Evolutionary conservation across 2,113 vertebrate genomes (phyloP).

Genomic region (Rallus limicola): DNA sequence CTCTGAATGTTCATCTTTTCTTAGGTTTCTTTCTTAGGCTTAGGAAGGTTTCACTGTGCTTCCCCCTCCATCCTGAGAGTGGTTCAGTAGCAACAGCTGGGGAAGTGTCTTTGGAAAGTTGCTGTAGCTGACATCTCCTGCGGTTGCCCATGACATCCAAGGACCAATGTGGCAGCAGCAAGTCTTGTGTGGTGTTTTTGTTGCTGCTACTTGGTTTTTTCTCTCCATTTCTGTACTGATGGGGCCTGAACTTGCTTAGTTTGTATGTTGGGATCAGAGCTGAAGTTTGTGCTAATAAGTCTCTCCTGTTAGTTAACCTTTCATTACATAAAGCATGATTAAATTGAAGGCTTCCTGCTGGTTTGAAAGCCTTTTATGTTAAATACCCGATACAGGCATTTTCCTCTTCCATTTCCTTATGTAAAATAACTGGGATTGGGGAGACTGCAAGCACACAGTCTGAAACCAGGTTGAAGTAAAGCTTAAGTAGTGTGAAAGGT

Average conservation of each 20-base stretch:
- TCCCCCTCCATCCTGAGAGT: not conserved
- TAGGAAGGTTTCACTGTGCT: not conserved
- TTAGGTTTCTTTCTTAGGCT: not conserved
- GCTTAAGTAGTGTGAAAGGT: constrained; percentile 32
- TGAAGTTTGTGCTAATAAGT: constrained; percentile 48
- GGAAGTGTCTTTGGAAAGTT: not conserved
- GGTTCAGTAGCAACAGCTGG: not conserved
- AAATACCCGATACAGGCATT: constrained; percentile 17
- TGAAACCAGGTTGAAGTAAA: constrained; percentile 40
- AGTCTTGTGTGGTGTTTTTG: not conserved
- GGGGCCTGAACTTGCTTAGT: not conserved
- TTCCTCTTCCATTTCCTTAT: not conserved
- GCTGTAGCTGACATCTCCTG: not conserved
- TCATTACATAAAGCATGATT: constrained; percentile 60
- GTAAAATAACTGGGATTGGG: not conserved
- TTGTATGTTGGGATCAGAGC: not conserved
- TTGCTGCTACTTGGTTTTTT: not conserved
- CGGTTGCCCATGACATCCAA: not conserved
- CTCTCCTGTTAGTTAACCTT: constrained; percentile 44
- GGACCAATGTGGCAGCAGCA: not conserved
- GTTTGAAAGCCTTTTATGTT: constrained; percentile 57
- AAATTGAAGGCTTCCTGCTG: constrained; percentile 57
- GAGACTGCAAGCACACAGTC: constrained; percentile 24
- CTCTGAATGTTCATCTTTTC: not conserved
- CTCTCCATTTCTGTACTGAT: not conserved